Percentiles rank a stretch among this genome's conserved stretches.
Conservation (phyloP, 2,113 vertebrate species). For the Muntiacus reevesi region DNA sequence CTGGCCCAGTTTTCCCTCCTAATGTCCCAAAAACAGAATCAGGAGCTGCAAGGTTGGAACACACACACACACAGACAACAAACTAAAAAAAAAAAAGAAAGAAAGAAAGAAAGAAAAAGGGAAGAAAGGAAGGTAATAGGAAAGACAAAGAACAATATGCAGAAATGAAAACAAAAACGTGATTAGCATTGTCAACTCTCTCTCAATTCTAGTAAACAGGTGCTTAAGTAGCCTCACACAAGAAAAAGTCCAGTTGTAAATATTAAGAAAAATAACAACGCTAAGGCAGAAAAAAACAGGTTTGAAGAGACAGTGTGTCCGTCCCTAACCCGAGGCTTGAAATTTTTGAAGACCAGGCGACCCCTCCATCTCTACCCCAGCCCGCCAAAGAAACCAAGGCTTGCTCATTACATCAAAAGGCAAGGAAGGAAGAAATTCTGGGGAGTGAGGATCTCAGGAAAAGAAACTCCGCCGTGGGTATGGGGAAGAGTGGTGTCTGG, state of each 20-base stretch:
- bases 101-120: background rate
- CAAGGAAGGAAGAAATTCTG: slow-evolving; percentile 22
- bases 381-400: background rate
- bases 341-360: background rate
- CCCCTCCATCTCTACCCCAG: background rate
- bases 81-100: background rate
- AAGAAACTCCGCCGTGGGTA: background rate
- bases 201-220: background rate
- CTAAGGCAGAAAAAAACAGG: background rate
- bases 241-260: background rate
- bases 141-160: background rate
- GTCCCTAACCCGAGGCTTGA: background rate
- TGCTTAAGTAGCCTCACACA: background rate
- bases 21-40: background rate
- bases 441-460: background rate
- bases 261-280: background rate
- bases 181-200: background rate
- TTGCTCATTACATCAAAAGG: background rate
- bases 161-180: background rate
- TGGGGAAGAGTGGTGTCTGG: background rate
- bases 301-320: background rate
- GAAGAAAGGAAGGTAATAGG: too few species aligned
- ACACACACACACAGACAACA: background rate
- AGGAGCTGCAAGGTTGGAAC: background rate
- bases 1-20: background rate